phyloP scores from a whole-genome alignment of 2,888 invertebrate species.

The Xestia sexstrigata region DNA sequence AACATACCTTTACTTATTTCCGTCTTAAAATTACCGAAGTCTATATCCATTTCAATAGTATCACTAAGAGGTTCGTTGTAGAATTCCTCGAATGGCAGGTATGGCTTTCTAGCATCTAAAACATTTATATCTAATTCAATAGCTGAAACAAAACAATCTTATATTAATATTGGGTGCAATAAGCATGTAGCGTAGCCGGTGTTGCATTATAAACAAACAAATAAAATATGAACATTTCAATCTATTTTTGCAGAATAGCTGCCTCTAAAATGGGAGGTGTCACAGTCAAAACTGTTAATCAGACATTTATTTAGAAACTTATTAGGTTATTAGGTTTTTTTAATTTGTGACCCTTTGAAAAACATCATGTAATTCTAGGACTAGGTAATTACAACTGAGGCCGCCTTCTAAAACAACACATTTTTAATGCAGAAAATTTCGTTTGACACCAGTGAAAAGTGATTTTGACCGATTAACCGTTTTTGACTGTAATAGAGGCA shows the following conservation, averaged over 20 bases:
- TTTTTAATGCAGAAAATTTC: too few relatives aligned
- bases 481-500: too few relatives aligned
- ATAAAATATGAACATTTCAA: background rate
- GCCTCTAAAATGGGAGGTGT: background rate
- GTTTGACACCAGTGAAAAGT: too few relatives aligned
- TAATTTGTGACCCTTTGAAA: too few relatives aligned
- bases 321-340: too few relatives aligned
- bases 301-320: too few relatives aligned
- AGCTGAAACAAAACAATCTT: slow-evolving; percentile 86
- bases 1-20: slow-evolving; percentile 88
- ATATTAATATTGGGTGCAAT: slow-evolving; percentile 56
- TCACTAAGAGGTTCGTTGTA: slow-evolving; percentile 98
- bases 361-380: too few relatives aligned
- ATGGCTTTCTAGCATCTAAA: slow-evolving; percentile 95
- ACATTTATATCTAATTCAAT: slow-evolving; percentile 94
- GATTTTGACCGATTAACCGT: too few relatives aligned
- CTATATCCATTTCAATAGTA: slow-evolving; percentile 97
- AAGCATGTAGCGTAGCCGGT: slow-evolving; percentile 43
- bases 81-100: slow-evolving; percentile 96
- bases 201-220: background rate
- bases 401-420: too few relatives aligned
- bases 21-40: slow-evolving; percentile 97
- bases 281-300: too few relatives aligned
- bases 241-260: background rate
- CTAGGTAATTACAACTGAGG: too few relatives aligned